Evolutionary conservation across 2,888 invertebrate species (phyloP).

Genomic region (Phyllotreta striolata): DNA sequence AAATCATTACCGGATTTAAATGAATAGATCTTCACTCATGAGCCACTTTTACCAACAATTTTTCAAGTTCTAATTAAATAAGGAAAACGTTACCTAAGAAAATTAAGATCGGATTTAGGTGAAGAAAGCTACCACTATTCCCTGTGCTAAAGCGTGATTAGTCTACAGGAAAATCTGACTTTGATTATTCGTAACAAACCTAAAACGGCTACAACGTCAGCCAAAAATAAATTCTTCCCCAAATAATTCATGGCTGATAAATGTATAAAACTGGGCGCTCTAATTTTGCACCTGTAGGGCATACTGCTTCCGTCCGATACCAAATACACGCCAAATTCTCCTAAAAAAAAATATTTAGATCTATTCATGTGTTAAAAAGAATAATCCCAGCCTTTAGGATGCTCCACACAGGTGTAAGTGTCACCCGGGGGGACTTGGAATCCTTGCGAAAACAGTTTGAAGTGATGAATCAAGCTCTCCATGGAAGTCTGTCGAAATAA

Average conservation of each 20-base stretch:
- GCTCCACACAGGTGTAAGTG: slow-evolving; percentile 82
- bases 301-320: slow-evolving; percentile 83
- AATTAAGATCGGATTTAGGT: no score
- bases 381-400: slow-evolving; percentile 73
- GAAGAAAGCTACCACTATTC: no score
- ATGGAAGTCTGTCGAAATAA: slow-evolving; percentile 62
- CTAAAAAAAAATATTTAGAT: slow-evolving; percentile 44
- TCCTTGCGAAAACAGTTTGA: slow-evolving; percentile 85
- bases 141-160: no score
- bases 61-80: no score
- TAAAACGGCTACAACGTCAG: slow-evolving; percentile 82
- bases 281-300: slow-evolving; percentile 66
- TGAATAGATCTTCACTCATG: no score
- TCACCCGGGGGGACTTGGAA: slow-evolving; percentile 84
- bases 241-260: slow-evolving; percentile 72
- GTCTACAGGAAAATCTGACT: no score
- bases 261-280: slow-evolving; percentile 67
- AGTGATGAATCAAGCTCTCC: slow-evolving; percentile 42
- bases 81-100: no score
- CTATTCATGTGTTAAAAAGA: not conserved
- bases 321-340: slow-evolving; percentile 86
- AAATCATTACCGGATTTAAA: no score
- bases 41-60: no score
- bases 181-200: slow-evolving; percentile 63
- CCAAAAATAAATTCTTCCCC: slow-evolving; percentile 62